Base-by-base conservation (phyloP, 2,797 vertebrate genomes). In the Crocidura indochinensis region DNA sequence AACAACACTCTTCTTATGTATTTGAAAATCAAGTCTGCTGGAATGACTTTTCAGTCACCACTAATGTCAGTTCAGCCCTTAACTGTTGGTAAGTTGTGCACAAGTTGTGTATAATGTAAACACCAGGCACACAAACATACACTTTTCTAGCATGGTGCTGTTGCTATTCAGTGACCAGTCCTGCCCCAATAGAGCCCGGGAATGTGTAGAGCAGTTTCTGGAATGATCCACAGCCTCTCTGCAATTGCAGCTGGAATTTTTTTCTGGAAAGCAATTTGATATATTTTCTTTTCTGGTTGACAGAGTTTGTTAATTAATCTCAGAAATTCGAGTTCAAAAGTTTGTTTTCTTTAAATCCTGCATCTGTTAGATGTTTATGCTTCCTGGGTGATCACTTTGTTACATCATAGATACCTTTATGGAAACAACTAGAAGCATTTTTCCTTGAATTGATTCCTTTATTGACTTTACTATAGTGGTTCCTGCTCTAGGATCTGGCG, bases 31-130 rank as follows among this genome's bases (percentile, higher is more conserved):
- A 56, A 68, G 4, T 62, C 94, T 0, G 95, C 75, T 0, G 74
- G 7, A 2, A 90, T 81, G 0, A 69, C 91, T 64, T 95, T 98
- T 24, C 92, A 87, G 31, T 97, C 98, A 0, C 97, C 98, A 0
- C 91, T 97, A 10, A 88, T 98, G 93, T 96, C 98, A 12, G 96
- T 97, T 83, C 92, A 95, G 76, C 98, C 98, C 60, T 10, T 96
- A 14, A 93, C 95, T 86, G 87, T 98, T 0, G 98, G 99, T 99
- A 97, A 98, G 98, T 97, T 29, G 64, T 26, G 22, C 60, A 71
- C 44, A 14, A 51, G 10, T 56, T 86, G 79, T 10, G 31, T 67
- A 47, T 27, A 44, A 49, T 22, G 27, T 68, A 8, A 87, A 64
- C 67, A 27, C 67, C 64, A 80, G 8, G n/a, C 20, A 38, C 2